phyloP scores from a whole-genome alignment of 2,797 vertebrate species.

The Falco rusticolus region DNA sequence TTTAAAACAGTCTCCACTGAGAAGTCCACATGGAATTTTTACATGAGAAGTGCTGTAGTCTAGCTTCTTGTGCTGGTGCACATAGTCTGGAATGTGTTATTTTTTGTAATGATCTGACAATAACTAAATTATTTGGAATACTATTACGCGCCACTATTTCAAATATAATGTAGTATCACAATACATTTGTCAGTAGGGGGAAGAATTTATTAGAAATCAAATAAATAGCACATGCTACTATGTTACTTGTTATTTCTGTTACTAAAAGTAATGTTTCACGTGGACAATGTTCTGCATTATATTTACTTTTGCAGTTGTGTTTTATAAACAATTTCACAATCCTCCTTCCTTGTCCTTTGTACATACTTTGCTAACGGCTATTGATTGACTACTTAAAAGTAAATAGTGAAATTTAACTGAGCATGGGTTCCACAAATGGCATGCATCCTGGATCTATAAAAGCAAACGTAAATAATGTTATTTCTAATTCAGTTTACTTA shows the following conservation, averaged over 20 bases:
- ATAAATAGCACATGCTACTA: constrained; percentile 17
- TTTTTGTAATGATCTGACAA: background rate
- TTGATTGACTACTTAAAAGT: constrained; percentile 56
- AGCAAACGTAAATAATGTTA: constrained; percentile 14
- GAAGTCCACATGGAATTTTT: background rate
- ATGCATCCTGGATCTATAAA: background rate
- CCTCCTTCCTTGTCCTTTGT: constrained; percentile 46
- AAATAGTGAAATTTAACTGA: constrained; percentile 54
- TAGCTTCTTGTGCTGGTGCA: background rate
- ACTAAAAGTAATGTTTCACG: constrained; percentile 45
- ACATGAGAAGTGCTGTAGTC: background rate
- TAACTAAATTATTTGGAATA: background rate
- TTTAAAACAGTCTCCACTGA: background rate
- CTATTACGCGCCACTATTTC: background rate
- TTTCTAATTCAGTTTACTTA: background rate
- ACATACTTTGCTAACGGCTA: constrained; percentile 63
- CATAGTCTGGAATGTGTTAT: background rate
- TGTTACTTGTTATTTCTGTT: background rate
- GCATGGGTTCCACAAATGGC: background rate
- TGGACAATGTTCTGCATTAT: constrained; percentile 29
- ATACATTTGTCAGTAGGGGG: background rate
- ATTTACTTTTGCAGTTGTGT: constrained; percentile 45
- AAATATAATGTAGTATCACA: background rate
- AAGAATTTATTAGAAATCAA: constrained; percentile 40
- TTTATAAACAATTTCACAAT: constrained; percentile 67